Base-by-base conservation (phyloP, 2,113 vertebrate species). In the Hystrix brachyura region DNA sequence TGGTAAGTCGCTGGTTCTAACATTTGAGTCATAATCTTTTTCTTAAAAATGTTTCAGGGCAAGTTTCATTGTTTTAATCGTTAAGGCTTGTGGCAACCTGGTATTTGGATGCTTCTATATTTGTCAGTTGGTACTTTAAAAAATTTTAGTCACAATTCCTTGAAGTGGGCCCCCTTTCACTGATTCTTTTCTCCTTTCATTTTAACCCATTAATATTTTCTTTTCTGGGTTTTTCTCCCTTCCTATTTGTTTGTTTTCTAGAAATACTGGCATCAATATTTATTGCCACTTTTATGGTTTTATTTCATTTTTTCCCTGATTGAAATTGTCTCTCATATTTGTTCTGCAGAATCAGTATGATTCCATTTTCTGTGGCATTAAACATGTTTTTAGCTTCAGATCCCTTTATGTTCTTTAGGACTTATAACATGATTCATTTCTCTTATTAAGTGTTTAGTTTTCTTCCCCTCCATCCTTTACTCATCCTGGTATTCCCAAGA, bases 1-100 rank as follows among this genome's bases (percentile, higher is more conserved):
- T 93, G 25, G 72, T 94, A 71, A 51, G 82, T 86, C 69, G 27
- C 62, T 82, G 38, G 48, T n/a, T 91, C 85, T 95, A 76, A 48
- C 78, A 74, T 79, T 91, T 89, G 27, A 32, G 78, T 86, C 18
- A n/a, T 43, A 43, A n/a, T 3, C 23, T 60, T 80, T 90, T 85
- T 51, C 4, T 78, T 94, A n/a, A 93, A 62, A 71, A 29, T 83
- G 34, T 53, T 25, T 9, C 34, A 82, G 60, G 5, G 1, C 57
- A 91, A 3, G 7, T 10, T 79, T 87, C 29, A 17, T 34, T 93
- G 38, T 84, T 90, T 84, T 46, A 87, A 74, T 7, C 7, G 18
- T 18, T 43, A 78, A 78, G 57, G 43, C 38, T 95, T 60, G 43
- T 29, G 65, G 38, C 32, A 67, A 2, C 5, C 72, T 69, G 64